These are phyloP conservation scores for Dicrostonyx torquatus DNA, from an alignment of 2,797 vertebrate species.

Conservation along the genomic window DNA sequence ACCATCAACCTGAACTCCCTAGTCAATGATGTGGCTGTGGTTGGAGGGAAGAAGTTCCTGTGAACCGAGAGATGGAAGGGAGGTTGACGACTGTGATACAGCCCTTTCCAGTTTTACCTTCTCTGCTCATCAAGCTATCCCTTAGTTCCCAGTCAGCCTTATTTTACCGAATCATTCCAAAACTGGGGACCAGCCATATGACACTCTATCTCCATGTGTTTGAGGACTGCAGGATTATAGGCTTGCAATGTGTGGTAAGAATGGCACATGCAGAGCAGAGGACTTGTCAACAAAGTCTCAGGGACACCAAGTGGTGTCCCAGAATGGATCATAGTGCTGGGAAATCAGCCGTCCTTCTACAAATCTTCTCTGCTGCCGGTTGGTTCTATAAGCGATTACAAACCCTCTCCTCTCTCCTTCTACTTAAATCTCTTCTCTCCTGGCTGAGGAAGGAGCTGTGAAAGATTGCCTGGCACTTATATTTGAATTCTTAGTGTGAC, in stretches of 20 bases:
- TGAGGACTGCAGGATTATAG: not conserved
- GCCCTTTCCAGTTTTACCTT: not conserved
- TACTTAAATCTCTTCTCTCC: conserved; percentile 26
- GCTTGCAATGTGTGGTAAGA: not conserved
- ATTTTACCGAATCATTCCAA: not conserved
- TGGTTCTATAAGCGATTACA: conserved; percentile 17
- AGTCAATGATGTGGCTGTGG: not conserved
- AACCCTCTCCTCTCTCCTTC: not conserved
- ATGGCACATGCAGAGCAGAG: not conserved
- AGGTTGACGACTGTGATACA: not conserved
- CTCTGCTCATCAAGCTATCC: not conserved
- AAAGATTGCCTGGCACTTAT: conserved; percentile 11
- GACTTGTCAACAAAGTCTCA: not conserved
- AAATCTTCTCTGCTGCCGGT: not conserved
- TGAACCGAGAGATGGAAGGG: not conserved
- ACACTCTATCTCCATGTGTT: not conserved
- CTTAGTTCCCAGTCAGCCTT: not conserved
- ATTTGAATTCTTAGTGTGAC: conserved; percentile 2
- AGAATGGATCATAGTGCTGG: not conserved
- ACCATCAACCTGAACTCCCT: not conserved
- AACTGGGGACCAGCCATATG: not conserved
- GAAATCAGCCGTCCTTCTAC: not conserved
- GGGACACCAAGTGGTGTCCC: not conserved
- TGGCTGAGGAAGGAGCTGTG: not conserved
- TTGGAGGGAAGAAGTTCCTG: not conserved